These are phyloP conservation scores for Nibea albiflora DNA, from an alignment of 2,113 vertebrate species.

Conservation along the genomic window DNA sequence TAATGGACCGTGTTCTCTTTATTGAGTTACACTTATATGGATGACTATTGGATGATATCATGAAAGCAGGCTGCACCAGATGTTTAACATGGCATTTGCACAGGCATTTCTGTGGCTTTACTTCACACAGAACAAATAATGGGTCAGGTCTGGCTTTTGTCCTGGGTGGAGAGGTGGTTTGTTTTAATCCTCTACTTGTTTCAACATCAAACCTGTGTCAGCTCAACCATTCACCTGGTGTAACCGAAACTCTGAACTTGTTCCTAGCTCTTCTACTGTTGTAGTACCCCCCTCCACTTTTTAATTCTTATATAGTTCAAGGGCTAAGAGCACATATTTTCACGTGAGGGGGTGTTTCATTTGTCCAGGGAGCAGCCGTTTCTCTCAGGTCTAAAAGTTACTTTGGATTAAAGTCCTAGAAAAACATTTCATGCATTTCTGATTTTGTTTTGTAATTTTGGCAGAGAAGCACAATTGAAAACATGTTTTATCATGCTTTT, in stretches of 20 bases:
- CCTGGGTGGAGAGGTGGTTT: constrained; percentile 2
- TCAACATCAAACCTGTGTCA: background rate
- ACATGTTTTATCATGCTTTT: constrained; percentile 24
- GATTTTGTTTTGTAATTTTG: constrained; percentile 13
- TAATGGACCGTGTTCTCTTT: constrained; percentile 8
- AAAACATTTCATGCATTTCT: constrained; percentile 29
- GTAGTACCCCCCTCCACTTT: background rate
- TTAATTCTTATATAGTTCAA: constrained; percentile 4
- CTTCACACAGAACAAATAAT: constrained; percentile 64
- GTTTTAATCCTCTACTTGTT: constrained; percentile 34
- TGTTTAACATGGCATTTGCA: constrained; percentile 60
- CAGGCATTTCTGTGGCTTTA: constrained; percentile 62
- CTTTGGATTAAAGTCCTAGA: constrained; percentile 36
- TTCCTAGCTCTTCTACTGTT: background rate
- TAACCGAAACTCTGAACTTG: background rate
- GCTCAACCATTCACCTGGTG: constrained; percentile 3
- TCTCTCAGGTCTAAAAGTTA: constrained; percentile 1
- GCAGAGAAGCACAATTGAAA: constrained; percentile 6
- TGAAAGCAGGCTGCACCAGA: constrained; percentile 41
- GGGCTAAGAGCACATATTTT: constrained; percentile 1
- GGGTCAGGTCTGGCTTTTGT: constrained; percentile 59
- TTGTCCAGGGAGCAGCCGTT: constrained; percentile 10
- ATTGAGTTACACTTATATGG: constrained; percentile 27
- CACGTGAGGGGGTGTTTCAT: constrained; percentile 48
- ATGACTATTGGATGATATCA: constrained; percentile 64